These are phyloP conservation scores for Myrmecophaga tridactyla DNA, from an alignment of 2,113 vertebrate species.

Conservation along the genomic window DNA sequence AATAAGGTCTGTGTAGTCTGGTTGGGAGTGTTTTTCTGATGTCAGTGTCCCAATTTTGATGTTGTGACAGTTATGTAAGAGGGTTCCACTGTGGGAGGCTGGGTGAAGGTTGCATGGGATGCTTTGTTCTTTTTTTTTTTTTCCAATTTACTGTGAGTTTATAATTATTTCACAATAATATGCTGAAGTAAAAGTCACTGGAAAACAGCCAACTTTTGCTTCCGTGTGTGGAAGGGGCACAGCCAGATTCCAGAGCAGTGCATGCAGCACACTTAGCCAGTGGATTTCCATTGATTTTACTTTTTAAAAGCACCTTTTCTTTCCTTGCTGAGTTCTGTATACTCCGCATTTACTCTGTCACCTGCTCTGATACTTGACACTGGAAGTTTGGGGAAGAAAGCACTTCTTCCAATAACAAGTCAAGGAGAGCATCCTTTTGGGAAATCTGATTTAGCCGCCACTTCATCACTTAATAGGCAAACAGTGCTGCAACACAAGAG, in stretches of 20 bases:
- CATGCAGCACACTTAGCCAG: neutral
- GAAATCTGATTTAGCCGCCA: neutral
- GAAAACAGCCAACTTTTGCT: neutral
- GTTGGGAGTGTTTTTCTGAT: neutral
- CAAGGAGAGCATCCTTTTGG: neutral
- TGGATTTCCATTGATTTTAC: neutral
- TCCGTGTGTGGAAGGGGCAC: neutral
- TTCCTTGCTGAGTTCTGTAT: neutral
- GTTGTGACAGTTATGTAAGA: neutral
- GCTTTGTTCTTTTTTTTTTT: neutral
- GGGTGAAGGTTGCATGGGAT: neutral
- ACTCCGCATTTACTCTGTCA: neutral
- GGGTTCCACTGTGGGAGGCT: neutral
- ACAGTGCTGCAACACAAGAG: neutral
- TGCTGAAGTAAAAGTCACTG: neutral
- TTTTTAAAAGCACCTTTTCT: neutral
- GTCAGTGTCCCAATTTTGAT: neutral
- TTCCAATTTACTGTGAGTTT: neutral
- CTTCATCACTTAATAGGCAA: conserved; percentile 14
- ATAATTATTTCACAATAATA: neutral
- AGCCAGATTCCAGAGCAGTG: neutral
- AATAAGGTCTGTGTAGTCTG: neutral
- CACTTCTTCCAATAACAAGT: neutral
- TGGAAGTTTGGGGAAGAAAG: neutral
- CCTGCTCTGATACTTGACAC: neutral